phyloP scores from a whole-genome alignment of 2,113 vertebrate genomes.

The Notothenia coriiceps region DNA sequence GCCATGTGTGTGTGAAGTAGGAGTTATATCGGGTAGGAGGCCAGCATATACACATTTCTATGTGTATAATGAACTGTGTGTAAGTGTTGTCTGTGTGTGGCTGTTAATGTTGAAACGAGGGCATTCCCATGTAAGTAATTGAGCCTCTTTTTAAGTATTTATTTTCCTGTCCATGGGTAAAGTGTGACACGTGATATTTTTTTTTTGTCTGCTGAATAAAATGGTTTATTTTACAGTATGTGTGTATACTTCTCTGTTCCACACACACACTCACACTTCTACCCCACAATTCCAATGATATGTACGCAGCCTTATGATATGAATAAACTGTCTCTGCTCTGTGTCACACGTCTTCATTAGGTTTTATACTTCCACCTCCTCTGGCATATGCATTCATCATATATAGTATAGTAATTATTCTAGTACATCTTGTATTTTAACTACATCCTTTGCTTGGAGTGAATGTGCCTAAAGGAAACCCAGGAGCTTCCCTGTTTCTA shows the following conservation, averaged over 20 bases:
- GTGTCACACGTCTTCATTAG: neutral
- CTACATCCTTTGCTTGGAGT: too few relatives aligned
- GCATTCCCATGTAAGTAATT: neutral
- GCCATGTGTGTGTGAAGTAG: neutral
- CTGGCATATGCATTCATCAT: too few relatives aligned
- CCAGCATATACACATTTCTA: neutral
- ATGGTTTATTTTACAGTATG: neutral
- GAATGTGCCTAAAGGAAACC: too few relatives aligned
- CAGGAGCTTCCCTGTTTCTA: too few relatives aligned
- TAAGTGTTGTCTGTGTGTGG: neutral
- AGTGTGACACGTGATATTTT: neutral
- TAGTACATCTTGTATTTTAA: too few relatives aligned
- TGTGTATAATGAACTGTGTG: neutral
- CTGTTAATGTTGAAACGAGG: neutral
- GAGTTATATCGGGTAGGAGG: neutral
- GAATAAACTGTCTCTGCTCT: neutral
- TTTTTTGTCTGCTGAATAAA: neutral
- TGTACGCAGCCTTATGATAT: neutral
- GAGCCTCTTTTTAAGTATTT: too few relatives aligned
- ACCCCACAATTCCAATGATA: too few relatives aligned
- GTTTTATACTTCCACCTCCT: too few relatives aligned
- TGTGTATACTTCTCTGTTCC: slow-evolving; percentile 13
- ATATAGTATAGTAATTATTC: too few relatives aligned
- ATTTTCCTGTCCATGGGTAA: neutral
- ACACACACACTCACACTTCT: too few relatives aligned